Evolutionary conservation across 2,888 invertebrate species (phyloP).

Genomic region (Apotomis betuletana): DNA sequence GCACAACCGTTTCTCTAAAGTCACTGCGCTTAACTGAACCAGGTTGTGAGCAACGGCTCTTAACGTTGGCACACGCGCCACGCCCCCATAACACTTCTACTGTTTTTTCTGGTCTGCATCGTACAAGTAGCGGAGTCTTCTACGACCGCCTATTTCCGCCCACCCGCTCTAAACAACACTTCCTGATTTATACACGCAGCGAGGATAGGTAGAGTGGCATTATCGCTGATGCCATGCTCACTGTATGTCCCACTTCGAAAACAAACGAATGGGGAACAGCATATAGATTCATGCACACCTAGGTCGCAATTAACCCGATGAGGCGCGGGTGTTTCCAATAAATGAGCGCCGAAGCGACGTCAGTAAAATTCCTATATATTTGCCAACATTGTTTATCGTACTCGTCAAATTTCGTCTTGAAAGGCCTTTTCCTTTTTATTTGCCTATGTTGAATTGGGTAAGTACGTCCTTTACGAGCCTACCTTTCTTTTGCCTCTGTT

Average conservation of each 20-base stretch:
- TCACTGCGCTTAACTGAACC: no score
- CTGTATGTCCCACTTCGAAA: not conserved
- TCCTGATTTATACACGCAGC: not conserved
- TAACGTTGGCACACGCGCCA: no score
- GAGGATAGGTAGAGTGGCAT: not conserved
- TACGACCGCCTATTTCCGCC: not conserved
- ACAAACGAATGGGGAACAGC: not conserved
- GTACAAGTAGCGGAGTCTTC: not conserved
- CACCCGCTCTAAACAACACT: not conserved
- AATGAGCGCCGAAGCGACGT: not conserved
- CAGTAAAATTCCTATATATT: constrained; percentile 3
- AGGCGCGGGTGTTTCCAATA: not conserved
- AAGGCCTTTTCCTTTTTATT: constrained; percentile 30
- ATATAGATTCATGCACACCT: constrained; percentile 27
- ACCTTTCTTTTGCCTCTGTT: constrained; percentile 31
- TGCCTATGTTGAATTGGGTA: constrained; percentile 34
- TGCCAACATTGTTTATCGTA: constrained; percentile 17
- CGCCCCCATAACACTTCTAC: no score
- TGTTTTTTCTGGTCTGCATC: no score
- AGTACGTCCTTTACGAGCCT: constrained; percentile 34
- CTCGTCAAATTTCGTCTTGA: constrained; percentile 29
- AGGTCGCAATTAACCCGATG: not conserved
- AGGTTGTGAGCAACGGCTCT: no score
- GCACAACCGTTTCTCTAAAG: no score
- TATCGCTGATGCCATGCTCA: constrained; percentile 3